Percentiles rank a stretch among this genome's conserved stretches.
phyloP scores from a whole-genome alignment of 2,888 invertebrate species.

The Scaptomyza polygonia region DNA sequence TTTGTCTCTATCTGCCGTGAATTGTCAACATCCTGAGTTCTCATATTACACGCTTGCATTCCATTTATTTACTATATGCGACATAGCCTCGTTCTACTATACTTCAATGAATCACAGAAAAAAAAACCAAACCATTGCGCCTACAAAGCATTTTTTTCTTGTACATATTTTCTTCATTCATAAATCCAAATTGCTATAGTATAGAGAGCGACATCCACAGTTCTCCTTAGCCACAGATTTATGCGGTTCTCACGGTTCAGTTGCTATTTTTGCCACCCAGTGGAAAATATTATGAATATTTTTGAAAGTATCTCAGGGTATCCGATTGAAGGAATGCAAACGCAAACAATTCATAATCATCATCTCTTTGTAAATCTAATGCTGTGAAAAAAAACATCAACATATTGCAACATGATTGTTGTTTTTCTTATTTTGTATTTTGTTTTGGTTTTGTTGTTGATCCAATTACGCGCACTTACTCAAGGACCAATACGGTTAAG shows the following conservation, averaged over 20 bases:
- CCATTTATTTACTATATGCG: slow-evolving; percentile 35
- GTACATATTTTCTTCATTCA: slow-evolving; percentile 24
- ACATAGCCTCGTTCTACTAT: slow-evolving; percentile 4
- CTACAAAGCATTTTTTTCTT: slow-evolving; percentile 27
- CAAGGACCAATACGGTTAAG: slow-evolving; percentile 10
- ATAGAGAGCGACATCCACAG: slow-evolving; percentile 2
- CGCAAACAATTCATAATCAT: slow-evolving; percentile 31
- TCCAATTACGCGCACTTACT: slow-evolving; percentile 9
- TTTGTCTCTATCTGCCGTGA: not conserved
- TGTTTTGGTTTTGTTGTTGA: not conserved
- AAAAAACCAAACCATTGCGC: slow-evolving; percentile 26
- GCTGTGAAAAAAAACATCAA: not conserved
- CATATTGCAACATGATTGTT: not conserved
- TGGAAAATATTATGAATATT: not conserved
- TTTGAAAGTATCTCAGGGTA: slow-evolving; percentile 16
- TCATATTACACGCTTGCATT: slow-evolving; percentile 34
- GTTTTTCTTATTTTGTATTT: not conserved
- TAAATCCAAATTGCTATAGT: not conserved
- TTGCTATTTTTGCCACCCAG: slow-evolving; percentile 22
- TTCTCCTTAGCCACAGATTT: slow-evolving; percentile 11
- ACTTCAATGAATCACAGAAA: slow-evolving; percentile 33
- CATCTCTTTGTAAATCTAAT: slow-evolving; percentile 12
- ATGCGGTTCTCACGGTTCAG: slow-evolving; percentile 19
- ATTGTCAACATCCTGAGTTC: slow-evolving; percentile 42
- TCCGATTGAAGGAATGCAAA: slow-evolving; percentile 43